phyloP scores from a whole-genome alignment of 30 jellyfish, hydroid and myxozoan species.

The Turritopsis dohrnii region DNA sequence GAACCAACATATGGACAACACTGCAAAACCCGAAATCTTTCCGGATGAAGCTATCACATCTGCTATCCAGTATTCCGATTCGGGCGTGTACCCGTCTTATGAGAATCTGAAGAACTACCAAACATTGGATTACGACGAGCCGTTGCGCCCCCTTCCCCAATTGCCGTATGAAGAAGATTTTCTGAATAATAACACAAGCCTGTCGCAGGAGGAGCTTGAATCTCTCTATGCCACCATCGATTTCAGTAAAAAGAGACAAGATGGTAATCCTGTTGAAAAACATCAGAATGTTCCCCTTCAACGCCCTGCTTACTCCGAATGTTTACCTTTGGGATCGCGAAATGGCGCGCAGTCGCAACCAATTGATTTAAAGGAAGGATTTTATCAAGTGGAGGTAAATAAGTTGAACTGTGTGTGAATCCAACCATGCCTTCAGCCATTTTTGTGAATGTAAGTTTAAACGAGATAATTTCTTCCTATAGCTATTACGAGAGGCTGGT shows the following conservation, averaged over 20 bases:
- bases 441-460: neutral
- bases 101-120: slow-evolving; percentile 6
- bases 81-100: neutral
- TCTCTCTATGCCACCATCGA: slow-evolving; percentile 68
- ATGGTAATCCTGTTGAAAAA: neutral
- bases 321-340: neutral
- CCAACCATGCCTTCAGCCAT: no score
- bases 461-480: neutral
- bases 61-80: neutral
- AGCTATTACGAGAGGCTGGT: slow-evolving; percentile 89
- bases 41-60: neutral
- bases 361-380: slow-evolving; percentile 21
- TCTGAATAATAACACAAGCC: slow-evolving; percentile 6
- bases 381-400: slow-evolving; percentile 26
- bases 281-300: neutral
- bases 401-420: neutral
- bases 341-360: neutral
- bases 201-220: slow-evolving; percentile 15
- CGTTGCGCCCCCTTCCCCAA: slow-evolving; percentile 58
- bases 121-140: neutral
- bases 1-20: neutral
- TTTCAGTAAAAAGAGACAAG: slow-evolving; percentile 16
- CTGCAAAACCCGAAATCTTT: neutral
- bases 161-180: slow-evolving; percentile 43
- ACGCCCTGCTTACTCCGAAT: neutral